These are phyloP conservation scores for Myotis findleyi DNA, from an alignment of 2,797 vertebrate species.

Conservation along the genomic window DNA sequence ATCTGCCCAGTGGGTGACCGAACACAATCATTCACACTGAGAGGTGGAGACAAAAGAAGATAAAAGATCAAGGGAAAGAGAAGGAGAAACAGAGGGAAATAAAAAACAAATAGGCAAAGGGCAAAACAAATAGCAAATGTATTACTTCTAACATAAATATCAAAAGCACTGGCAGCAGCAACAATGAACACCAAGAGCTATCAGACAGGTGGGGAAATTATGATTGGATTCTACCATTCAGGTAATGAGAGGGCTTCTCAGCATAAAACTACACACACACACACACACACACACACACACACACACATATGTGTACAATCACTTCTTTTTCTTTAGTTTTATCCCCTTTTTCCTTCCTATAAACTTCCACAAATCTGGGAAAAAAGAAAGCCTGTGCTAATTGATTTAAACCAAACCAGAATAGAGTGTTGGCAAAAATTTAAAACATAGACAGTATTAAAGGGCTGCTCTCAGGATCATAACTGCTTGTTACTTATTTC, in stretches of 20 bases:
- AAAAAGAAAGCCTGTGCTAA: conserved; percentile 5
- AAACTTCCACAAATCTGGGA: not conserved
- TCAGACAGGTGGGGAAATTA: not conserved
- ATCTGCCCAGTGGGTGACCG: conserved; percentile 18
- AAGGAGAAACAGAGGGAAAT: not conserved
- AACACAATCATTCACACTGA: conserved; percentile 42
- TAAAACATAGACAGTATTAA: not conserved
- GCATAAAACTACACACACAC: not conserved
- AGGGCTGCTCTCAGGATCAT: not conserved
- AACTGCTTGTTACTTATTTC: not conserved
- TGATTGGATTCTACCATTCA: not conserved
- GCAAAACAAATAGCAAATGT: not conserved
- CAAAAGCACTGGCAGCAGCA: not conserved
- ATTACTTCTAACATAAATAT: conserved; percentile 36
- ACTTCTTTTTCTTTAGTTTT: not conserved
- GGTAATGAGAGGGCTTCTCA: not conserved
- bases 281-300: not conserved
- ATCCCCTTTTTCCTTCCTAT: not conserved
- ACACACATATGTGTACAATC: not conserved
- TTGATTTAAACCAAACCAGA: conserved; percentile 10
- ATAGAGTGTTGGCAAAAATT: not conserved
- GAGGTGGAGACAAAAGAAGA: conserved; percentile 18
- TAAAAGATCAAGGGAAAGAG: conserved; percentile 48
- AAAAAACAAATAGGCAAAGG: conserved; percentile 5
- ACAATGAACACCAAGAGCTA: not conserved